phyloP scores from a whole-genome alignment of 2,888 invertebrate species.

The Galerucella pusilla region DNA sequence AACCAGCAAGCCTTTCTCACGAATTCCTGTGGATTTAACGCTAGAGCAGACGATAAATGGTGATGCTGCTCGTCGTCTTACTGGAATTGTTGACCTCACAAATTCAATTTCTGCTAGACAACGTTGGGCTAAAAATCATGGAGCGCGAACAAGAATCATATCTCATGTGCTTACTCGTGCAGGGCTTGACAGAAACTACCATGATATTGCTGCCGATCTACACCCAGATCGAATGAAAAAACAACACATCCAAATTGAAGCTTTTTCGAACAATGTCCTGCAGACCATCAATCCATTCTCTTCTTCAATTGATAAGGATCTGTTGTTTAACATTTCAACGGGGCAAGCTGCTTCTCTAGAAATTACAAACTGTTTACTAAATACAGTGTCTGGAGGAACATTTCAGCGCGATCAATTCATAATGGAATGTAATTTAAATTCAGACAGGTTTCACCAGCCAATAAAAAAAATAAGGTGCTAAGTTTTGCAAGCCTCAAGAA shows the following conservation, averaged over 20 bases:
- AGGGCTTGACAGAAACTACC: conserved; percentile 27
- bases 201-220: conserved; percentile 41
- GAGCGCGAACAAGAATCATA: conserved; percentile 41
- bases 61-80: conserved; percentile 11
- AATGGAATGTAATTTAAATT: conserved; percentile 35
- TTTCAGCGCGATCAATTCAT: conserved; percentile 36
- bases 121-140: conserved; percentile 50
- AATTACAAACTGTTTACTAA: conserved; percentile 23
- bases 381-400: conserved; percentile 22
- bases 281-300: conserved; percentile 30
- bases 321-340: conserved; percentile 20
- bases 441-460: conserved; percentile 20
- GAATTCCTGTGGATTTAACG: conserved; percentile 33
- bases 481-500: conserved; percentile 21
- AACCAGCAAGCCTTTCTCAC: conserved; percentile 47
- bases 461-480: conserved; percentile 36
- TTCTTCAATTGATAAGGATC: conserved; percentile 23
- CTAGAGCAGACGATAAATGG: conserved; percentile 51
- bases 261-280: conserved; percentile 15
- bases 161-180: conserved; percentile 40
- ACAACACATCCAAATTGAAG: conserved; percentile 15
- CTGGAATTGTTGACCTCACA: conserved; percentile 21
- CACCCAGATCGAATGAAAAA: conserved; percentile 26
- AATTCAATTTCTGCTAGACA: conserved; percentile 44
- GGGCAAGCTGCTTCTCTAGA: conserved; percentile 21